These are phyloP conservation scores for Poeciliopsis retropinna DNA, from an alignment of 2,113 vertebrate species.

Conservation along the genomic window DNA sequence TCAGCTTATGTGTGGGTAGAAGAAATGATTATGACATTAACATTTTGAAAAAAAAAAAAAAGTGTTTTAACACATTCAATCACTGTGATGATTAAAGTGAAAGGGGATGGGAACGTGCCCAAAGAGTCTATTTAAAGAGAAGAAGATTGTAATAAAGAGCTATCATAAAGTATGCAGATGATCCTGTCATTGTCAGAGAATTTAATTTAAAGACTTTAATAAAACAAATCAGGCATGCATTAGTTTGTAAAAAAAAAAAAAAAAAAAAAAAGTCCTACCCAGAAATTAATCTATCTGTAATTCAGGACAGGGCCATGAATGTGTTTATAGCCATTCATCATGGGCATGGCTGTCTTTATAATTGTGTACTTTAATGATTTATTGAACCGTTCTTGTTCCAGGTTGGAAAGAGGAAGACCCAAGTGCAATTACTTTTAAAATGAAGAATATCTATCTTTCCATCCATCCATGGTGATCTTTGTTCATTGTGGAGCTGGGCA, in stretches of 20 bases:
- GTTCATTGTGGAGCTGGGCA: not conserved
- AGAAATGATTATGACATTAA: constrained; percentile 49
- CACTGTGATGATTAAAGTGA: constrained; percentile 35
- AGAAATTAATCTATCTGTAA: not conserved
- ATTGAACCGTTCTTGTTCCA: too few species aligned
- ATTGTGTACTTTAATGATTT: too few species aligned
- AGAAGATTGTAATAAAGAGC: not conserved
- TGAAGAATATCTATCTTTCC: too few species aligned
- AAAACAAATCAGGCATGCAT: not conserved
- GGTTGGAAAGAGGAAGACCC: too few species aligned
- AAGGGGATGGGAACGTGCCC: not conserved
- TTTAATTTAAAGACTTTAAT: not conserved
- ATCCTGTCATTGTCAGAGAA: not conserved
- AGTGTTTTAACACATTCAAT: constrained; percentile 41
- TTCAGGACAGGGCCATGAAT: not conserved
- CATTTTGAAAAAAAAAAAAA: constrained; percentile 25
- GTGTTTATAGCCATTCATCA: not conserved
- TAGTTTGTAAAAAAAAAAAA: not conserved
- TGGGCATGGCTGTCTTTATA: too few species aligned
- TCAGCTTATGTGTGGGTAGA: constrained; percentile 25
- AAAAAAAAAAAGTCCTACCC: not conserved
- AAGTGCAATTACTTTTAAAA: too few species aligned
- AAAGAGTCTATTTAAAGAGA: not conserved
- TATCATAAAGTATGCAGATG: not conserved
- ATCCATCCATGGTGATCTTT: too few species aligned